These are phyloP conservation scores for Nansenia antarctica DNA, from an alignment of 2,113 vertebrate species.

Conservation along the genomic window DNA sequence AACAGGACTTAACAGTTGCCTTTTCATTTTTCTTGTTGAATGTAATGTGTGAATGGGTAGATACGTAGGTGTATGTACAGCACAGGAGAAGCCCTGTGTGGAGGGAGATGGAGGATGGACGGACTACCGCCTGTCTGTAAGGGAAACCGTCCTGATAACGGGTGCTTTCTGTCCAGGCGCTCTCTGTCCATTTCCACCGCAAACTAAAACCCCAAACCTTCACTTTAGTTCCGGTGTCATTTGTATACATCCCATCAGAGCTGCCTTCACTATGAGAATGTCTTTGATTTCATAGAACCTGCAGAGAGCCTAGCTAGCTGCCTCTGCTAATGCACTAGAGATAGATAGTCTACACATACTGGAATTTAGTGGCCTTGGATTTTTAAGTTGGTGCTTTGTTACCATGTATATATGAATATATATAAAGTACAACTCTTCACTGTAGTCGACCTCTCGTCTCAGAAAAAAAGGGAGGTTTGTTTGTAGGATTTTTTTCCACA, in stretches of 20 bases:
- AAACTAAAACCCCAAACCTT: constrained; percentile 18
- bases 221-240: constrained; percentile 28
- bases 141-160: constrained; percentile 25
- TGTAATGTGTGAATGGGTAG: constrained; percentile 66
- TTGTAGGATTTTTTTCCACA: constrained; percentile 21
- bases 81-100: neutral
- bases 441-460: constrained; percentile 35
- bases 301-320: constrained; percentile 29
- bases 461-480: constrained; percentile 21
- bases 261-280: constrained; percentile 62
- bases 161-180: constrained; percentile 5
- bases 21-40: constrained; percentile 62
- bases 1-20: constrained; percentile 54
- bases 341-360: constrained; percentile 55
- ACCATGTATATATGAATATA: constrained; percentile 44
- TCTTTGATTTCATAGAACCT: constrained; percentile 45
- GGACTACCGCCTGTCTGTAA: constrained; percentile 26
- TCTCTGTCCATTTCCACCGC: constrained; percentile 28
- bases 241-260: constrained; percentile 56
- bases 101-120: neutral
- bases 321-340: constrained; percentile 66
- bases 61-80: constrained; percentile 38
- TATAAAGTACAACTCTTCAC: constrained; percentile 23
- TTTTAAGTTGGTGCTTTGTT: constrained; percentile 42
- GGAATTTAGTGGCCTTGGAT: constrained; percentile 70